These are phyloP conservation scores for Sula dactylatra DNA, from an alignment of 2,113 vertebrate genomes.

Conservation along the genomic window DNA sequence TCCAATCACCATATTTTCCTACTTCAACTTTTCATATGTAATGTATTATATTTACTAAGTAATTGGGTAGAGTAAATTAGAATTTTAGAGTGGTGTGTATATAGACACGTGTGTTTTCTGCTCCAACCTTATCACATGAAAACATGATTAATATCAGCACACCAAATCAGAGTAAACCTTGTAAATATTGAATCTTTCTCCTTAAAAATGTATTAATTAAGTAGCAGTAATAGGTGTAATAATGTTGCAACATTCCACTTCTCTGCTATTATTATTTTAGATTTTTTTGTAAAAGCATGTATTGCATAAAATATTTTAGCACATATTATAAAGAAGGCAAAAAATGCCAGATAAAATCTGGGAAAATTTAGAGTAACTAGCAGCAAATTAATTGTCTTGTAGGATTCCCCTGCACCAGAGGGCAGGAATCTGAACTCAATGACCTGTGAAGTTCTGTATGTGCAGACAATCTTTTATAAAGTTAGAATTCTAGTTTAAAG, in stretches of 20 bases:
- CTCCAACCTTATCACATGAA: neutral
- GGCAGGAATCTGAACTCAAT: neutral
- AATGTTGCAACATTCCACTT: neutral
- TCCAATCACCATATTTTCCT: neutral
- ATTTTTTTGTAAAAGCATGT: neutral
- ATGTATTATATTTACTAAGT: neutral
- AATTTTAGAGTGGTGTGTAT: neutral
- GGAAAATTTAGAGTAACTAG: neutral
- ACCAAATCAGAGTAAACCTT: neutral
- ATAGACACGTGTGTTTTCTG: neutral
- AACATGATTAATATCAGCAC: neutral
- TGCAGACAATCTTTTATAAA: neutral
- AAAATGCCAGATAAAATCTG: neutral
- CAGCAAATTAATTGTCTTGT: neutral
- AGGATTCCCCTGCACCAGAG: neutral
- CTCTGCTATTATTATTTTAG: neutral
- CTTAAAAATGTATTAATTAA: neutral
- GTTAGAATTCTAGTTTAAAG: neutral
- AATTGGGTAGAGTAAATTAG: neutral
- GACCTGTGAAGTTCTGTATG: neutral
- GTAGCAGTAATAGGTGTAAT: neutral
- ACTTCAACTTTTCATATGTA: neutral
- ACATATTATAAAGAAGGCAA: neutral
- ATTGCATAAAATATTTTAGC: neutral
- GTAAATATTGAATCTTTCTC: neutral